Evolutionary conservation across 2,113 vertebrate species (phyloP).

Genomic region (Acanthisitta chloris): DNA sequence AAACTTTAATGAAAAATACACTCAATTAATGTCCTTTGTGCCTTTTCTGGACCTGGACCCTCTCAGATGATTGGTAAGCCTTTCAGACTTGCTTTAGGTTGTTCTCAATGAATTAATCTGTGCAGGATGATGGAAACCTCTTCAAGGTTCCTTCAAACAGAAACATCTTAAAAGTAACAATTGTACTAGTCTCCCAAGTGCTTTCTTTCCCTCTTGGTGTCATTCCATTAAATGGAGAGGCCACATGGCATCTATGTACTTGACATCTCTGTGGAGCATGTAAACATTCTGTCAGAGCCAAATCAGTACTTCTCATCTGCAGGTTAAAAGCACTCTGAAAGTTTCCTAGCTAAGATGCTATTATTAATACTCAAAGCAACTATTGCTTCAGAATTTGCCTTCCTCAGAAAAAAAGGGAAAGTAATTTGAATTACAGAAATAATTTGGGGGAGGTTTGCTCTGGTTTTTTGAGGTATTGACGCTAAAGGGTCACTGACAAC

Average conservation of each 20-base stretch:
- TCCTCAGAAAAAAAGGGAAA: neutral
- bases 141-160: conserved; percentile 8
- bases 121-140: neutral
- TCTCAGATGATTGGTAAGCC: neutral
- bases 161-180: neutral
- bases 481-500: neutral
- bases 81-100: neutral
- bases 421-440: neutral
- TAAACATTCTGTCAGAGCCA: neutral
- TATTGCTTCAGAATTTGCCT: neutral
- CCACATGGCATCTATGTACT: neutral
- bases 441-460: neutral
- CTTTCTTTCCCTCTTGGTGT: neutral
- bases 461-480: neutral
- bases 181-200: neutral
- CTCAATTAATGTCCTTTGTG: neutral
- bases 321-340: neutral
- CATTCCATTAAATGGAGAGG: neutral
- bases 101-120: neutral
- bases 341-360: neutral
- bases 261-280: neutral
- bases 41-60: neutral
- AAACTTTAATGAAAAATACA: neutral
- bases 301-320: neutral
- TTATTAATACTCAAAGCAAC: neutral